A percentile compares a stretch with the other conserved stretches of the same genome.
Conservation (phyloP, 2,113 vertebrate species). For the Stigmatopora argus region DNA sequence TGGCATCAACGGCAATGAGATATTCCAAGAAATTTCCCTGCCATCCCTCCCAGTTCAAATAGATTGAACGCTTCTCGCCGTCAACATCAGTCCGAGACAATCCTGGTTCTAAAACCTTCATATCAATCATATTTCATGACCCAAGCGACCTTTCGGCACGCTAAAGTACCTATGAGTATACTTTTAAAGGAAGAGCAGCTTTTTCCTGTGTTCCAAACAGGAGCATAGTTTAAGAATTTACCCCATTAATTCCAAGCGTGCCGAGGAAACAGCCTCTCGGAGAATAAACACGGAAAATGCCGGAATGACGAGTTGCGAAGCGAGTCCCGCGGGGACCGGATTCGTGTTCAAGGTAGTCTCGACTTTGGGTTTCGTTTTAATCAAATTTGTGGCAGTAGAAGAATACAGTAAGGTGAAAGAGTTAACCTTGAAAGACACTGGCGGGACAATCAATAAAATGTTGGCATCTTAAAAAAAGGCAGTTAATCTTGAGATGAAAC, state of each 20-base stretch:
- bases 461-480: neutral
- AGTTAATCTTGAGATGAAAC: neutral
- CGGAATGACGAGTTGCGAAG: conserved; percentile 20
- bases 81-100: too few species aligned
- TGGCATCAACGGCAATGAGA: too few species aligned
- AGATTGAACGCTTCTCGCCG: too few species aligned
- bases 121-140: too few species aligned
- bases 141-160: neutral
- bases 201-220: conserved; percentile 24
- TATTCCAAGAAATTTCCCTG: too few species aligned
- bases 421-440: conserved; percentile 46
- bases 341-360: neutral
- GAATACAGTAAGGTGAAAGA: neutral
- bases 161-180: neutral
- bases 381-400: neutral
- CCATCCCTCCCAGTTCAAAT: too few species aligned
- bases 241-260: conserved; percentile 28
- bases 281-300: conserved; percentile 39
- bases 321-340: neutral
- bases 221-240: conserved; percentile 37
- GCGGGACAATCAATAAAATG: conserved; percentile 15
- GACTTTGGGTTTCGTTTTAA: neutral
- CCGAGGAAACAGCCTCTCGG: conserved; percentile 2
- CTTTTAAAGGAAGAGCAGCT: neutral
- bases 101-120: too few species aligned